phyloP scores from a whole-genome alignment of 2,888 invertebrate species.

The Eretmocerus hayati region DNA sequence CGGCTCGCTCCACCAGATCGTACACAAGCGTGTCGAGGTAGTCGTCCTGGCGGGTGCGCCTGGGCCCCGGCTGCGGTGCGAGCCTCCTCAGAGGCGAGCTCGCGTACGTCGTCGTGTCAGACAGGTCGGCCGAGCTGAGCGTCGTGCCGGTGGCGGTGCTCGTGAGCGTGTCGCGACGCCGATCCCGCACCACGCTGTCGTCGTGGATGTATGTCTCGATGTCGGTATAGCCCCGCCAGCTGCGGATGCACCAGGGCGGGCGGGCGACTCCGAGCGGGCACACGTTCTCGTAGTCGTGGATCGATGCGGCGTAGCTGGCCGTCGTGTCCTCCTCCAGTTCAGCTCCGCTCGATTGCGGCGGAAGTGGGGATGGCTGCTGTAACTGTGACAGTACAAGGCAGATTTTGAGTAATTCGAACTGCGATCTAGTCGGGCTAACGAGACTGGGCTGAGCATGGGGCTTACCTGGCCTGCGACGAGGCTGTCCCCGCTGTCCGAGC shows the following conservation, averaged over 20 bases:
- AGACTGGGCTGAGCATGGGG: no score
- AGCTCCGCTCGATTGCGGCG: no score
- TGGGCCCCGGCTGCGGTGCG: no score
- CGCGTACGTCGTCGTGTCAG: constrained; percentile 31
- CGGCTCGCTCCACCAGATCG: constrained; percentile 46
- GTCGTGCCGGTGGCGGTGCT: constrained; percentile 52
- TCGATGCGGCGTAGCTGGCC: constrained; percentile 52
- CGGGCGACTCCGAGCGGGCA: constrained; percentile 60
- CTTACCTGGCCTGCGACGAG: constrained; percentile 9
- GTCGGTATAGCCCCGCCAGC: constrained; percentile 60
- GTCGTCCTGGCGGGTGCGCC: constrained; percentile 44
- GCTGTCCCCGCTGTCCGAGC: constrained; percentile 15
- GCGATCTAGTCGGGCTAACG: no score
- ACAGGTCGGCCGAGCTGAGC: constrained; percentile 52
- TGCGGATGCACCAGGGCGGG: constrained; percentile 59
- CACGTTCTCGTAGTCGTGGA: constrained; percentile 62
- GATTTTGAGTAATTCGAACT: no score
- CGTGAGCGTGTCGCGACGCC: constrained; percentile 47
- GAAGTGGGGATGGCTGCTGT: no score
- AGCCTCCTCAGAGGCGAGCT: constrained; percentile 28
- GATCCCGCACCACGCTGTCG: constrained; percentile 55
- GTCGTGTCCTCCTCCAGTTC: constrained; percentile 33
- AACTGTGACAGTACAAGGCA: no score
- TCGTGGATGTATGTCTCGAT: constrained; percentile 60
- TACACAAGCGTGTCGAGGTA: constrained; percentile 53